These are phyloP conservation scores for Acipenser ruthenus DNA, from an alignment of 2,797 vertebrate species.

Conservation along the genomic window DNA sequence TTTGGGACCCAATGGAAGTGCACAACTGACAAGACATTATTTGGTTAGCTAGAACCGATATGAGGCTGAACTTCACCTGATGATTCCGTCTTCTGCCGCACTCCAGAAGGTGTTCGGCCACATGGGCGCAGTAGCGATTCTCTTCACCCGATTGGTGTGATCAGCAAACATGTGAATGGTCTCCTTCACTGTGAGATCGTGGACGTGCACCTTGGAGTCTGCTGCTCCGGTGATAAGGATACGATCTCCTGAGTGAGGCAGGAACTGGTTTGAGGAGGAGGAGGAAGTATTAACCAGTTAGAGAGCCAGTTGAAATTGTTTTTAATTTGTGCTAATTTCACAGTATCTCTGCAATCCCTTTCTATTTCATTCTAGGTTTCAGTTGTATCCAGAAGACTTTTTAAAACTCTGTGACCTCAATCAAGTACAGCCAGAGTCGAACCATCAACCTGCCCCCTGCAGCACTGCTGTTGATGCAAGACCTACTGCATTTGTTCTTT, in stretches of 20 bases:
- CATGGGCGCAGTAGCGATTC: conserved; percentile 94
- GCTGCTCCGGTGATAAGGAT: conserved; percentile 93
- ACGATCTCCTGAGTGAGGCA: conserved; percentile 89
- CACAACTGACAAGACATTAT: no score
- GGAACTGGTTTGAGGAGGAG: conserved; percentile 61
- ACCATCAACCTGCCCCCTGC: no score
- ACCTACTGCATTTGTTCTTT: no score
- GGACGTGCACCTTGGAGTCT: conserved; percentile 95
- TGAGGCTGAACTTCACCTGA: conserved; percentile 59
- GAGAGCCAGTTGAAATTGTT: neutral
- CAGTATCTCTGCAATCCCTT: neutral
- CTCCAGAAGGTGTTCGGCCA: conserved; percentile 99
- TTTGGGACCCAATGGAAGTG: no score
- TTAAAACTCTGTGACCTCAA: no score
- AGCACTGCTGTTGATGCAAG: no score
- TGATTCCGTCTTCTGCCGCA: conserved; percentile 89
- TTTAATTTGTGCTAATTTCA: neutral
- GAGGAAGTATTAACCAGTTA: neutral
- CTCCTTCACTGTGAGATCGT: conserved; percentile 89
- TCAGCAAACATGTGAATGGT: conserved; percentile 98
- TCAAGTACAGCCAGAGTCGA: no score
- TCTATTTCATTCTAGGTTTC: no score
- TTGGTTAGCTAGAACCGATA: no score
- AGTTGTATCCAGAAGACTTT: no score
- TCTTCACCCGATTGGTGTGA: conserved; percentile 93